Conservation (phyloP, 2,113 vertebrate genomes). For the Archocentrus centrarchus region DNA sequence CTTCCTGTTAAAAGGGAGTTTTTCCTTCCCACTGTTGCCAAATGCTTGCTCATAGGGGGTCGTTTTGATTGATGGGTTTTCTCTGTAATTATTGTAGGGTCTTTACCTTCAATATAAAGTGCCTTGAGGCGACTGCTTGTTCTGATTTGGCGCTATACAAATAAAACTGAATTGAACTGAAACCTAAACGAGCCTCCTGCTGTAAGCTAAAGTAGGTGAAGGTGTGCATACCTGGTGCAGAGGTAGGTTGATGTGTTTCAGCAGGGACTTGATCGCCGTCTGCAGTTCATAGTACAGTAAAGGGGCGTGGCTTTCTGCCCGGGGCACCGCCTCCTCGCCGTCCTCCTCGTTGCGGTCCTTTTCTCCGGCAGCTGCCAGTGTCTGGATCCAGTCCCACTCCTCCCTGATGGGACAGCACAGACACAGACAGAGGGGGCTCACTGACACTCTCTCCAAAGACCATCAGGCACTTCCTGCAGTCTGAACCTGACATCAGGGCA, state of each 20-base stretch:
- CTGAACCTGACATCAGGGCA: background rate
- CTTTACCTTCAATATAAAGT: no score
- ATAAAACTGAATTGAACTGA: no score
- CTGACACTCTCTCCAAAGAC: background rate
- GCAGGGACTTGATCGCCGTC: constrained; percentile 90
- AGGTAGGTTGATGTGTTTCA: constrained; percentile 94
- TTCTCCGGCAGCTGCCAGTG: constrained; percentile 85
- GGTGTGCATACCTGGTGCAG: constrained; percentile 86
- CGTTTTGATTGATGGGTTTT: no score
- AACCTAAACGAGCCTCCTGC: background rate
- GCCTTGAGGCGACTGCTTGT: no score
- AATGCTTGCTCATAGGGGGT: no score
- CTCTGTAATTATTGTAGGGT: no score
- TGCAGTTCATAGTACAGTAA: constrained; percentile 94
- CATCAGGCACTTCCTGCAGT: background rate
- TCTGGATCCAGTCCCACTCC: constrained; percentile 98
- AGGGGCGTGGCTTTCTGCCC: constrained; percentile 84
- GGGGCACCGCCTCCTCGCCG: constrained; percentile 85
- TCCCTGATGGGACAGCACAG: constrained; percentile 80
- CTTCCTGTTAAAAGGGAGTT: no score
- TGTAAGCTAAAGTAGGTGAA: background rate
- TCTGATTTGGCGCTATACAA: no score
- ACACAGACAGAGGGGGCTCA: background rate
- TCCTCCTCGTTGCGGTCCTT: constrained; percentile 79
- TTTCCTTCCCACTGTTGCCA: no score